These are phyloP conservation scores for Brachionus rubens DNA, from an alignment of 1,140 invertebrate species.

Conservation along the genomic window DNA sequence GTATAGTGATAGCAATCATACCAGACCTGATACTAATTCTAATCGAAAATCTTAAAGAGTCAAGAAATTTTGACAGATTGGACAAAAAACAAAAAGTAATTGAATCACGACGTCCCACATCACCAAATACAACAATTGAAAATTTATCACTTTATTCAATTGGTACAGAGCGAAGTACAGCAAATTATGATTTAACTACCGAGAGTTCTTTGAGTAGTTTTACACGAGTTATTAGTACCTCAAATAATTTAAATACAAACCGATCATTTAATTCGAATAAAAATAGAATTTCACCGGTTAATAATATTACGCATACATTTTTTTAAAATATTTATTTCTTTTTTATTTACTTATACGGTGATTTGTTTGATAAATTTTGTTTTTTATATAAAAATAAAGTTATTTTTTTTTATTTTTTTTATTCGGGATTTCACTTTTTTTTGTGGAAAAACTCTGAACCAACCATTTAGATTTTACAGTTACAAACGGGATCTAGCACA, in stretches of 20 bases:
- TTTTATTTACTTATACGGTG: no score
- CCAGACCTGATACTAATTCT: slow-evolving; percentile 63
- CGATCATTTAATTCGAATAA: not conserved
- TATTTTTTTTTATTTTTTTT: no score
- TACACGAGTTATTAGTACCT: not conserved
- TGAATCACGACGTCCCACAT: not conserved
- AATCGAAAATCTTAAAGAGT: slow-evolving; percentile 47
- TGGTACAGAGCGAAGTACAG: not conserved
- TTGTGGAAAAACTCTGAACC: no score
- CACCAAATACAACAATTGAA: not conserved
- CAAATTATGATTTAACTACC: not conserved
- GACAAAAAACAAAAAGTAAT: not conserved
- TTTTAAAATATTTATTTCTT: not conserved
- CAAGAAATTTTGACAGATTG: not conserved
- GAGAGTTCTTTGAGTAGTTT: not conserved
- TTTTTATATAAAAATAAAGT: no score
- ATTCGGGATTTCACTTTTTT: no score
- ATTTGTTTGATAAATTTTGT: no score
- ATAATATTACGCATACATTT: not conserved
- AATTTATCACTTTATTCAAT: slow-evolving; percentile 20
- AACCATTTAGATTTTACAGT: no score
- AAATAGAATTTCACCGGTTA: slow-evolving; percentile 1
- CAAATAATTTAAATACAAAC: not conserved
- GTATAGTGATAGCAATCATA: slow-evolving; percentile 64
- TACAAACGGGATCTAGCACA: no score